Evolutionary conservation across 2,888 invertebrate genomes (phyloP), one percentile per base, ranked within the genome.

Genomic region (Agrilus mali): DNA sequence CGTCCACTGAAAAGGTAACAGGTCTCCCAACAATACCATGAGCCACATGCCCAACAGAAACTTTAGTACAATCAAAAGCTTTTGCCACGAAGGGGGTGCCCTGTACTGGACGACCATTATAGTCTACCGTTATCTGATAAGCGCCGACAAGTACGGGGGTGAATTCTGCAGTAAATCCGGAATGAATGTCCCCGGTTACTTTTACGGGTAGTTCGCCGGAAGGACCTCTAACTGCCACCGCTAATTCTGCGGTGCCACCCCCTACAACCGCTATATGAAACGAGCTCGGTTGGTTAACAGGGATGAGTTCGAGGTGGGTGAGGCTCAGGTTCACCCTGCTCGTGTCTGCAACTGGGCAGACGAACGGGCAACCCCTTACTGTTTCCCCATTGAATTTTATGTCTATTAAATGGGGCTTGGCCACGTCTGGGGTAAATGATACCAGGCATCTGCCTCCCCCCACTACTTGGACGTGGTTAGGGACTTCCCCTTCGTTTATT

Each of bases 401-500:
- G 66, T 93, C 93, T 53, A 95, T 92, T 57, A 88, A 75, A 68
- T 95, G 95, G 20, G 90, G 82, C 55, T 89, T 89, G 2, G 90
- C 80, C 52, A 83, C 78, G 66, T 93, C 92, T 34, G 95, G 95
- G 15, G 92, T 89, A 71, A 95, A 95, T 49, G 88, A 90, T 31
- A 95, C 94, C 38, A 93, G 75, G 60, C 94, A 95, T 51, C 90
- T 79, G 40, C 95, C 96, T 38, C 94, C 93, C 27, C 94, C 94
- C 13, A 96, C 88, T 42, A 95, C 94, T 72, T 86, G 86, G 17
- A 97, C 96, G 67, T 95, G 94, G 73, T 98, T 98, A 38, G 97
- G 96, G 48, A 98, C 93, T 74, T 95, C 92, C 53, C 97, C 97
- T 71, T 95, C 94, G 67, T 98, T 97, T 64, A 98, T 95, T 58